Conservation (phyloP, 1,140 invertebrate species). For the Helicoverpa zea region DNA sequence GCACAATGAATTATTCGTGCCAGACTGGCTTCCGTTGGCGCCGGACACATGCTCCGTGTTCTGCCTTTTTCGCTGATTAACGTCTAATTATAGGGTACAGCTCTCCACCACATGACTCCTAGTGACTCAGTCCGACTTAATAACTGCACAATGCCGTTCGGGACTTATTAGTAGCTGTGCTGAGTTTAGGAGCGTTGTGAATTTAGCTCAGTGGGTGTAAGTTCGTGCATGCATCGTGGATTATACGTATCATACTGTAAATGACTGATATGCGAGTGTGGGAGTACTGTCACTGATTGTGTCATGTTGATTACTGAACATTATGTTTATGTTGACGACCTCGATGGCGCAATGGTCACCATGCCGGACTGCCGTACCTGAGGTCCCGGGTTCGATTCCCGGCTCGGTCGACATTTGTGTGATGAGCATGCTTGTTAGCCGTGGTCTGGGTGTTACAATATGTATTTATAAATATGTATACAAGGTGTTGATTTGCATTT, state of each 20-base stretch:
- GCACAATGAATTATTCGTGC: constrained; percentile 81
- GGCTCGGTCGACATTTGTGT: too few relatives aligned
- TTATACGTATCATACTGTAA: constrained; percentile 21
- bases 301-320: constrained; percentile 21
- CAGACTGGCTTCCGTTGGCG: constrained; percentile 81
- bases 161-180: constrained; percentile 65
- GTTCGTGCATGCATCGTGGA: constrained; percentile 50
- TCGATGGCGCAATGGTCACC: too few relatives aligned
- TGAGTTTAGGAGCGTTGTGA: constrained; percentile 60
- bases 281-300: constrained; percentile 33
- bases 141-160: constrained; percentile 69
- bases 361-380: too few relatives aligned
- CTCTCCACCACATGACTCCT: constrained; percentile 75
- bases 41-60: constrained; percentile 79
- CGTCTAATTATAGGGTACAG: constrained; percentile 84
- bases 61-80: constrained; percentile 84
- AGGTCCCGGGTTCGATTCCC: too few relatives aligned
- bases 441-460: too few relatives aligned
- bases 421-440: too few relatives aligned
- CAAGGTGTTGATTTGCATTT: too few relatives aligned
- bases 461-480: too few relatives aligned
- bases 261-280: background rate
- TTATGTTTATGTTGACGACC: too few relatives aligned
- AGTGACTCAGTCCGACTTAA: constrained; percentile 77
- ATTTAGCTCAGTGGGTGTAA: constrained; percentile 65